phyloP scores from a whole-genome alignment of 2,113 vertebrate genomes.

The Typhlomys cinereus region DNA sequence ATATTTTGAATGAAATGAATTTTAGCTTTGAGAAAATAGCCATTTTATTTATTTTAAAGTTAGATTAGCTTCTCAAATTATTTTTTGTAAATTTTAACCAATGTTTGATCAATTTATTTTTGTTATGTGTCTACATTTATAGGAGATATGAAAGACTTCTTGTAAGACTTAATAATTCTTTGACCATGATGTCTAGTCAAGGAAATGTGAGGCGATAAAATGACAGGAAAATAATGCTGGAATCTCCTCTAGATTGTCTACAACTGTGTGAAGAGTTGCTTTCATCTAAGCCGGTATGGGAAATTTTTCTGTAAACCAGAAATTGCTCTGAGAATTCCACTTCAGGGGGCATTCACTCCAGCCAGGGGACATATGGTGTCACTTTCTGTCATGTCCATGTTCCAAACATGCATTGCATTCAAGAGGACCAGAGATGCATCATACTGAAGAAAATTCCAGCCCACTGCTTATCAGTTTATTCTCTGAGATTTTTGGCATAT shows the following conservation, averaged over 20 bases:
- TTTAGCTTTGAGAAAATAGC: background rate
- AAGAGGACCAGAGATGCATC: no score
- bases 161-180: slow-evolving; percentile 8
- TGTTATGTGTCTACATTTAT: background rate
- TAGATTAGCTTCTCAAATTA: background rate
- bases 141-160: background rate
- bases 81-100: background rate
- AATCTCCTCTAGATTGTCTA: no score
- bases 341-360: background rate
- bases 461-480: background rate
- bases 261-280: background rate
- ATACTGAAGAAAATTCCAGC: background rate
- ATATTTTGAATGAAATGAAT: background rate
- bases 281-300: no score
- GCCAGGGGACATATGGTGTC: background rate
- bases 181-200: slow-evolving; percentile 34
- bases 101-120: background rate
- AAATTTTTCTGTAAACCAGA: no score
- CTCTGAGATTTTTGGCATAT: background rate
- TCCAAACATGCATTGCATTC: no score
- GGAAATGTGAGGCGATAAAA: background rate
- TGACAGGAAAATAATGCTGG: background rate
- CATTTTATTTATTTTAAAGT: slow-evolving; percentile 13
- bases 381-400: no score
- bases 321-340: background rate